phyloP scores from a whole-genome alignment of 2,888 invertebrate genomes.

The Trimorus sp. region DNA sequence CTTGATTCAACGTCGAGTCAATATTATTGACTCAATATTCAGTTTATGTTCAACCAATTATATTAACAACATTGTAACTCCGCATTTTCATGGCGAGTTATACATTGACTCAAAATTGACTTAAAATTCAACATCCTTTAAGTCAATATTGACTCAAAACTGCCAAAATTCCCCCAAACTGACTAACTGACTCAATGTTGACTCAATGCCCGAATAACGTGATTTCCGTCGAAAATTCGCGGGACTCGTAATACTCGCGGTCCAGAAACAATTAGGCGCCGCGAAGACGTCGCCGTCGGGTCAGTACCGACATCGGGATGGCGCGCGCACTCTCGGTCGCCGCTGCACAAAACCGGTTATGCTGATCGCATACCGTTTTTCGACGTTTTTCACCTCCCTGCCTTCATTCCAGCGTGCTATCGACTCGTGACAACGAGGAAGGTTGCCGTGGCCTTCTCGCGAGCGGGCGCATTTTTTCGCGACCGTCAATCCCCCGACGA shows the following conservation, averaged over 20 bases:
- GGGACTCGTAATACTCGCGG: not conserved
- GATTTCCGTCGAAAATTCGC: not conserved
- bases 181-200: too few species aligned
- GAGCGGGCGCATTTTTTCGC: constrained; percentile 47
- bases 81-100: too few species aligned
- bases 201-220: too few species aligned
- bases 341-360: constrained; percentile 75
- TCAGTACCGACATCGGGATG: constrained; percentile 48
- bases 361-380: constrained; percentile 77
- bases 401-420: constrained; percentile 67
- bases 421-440: constrained; percentile 66
- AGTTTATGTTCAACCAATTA: too few species aligned
- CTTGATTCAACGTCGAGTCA: too few species aligned
- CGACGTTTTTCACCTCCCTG: constrained; percentile 75
- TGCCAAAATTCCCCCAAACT: too few species aligned
- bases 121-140: too few species aligned
- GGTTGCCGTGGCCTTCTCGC: constrained; percentile 64
- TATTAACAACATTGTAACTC: too few species aligned
- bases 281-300: constrained; percentile 69
- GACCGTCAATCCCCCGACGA: constrained; percentile 36
- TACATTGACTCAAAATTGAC: too few species aligned
- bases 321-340: constrained; percentile 51
- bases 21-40: too few species aligned
- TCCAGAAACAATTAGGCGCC: constrained; percentile 48
- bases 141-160: too few species aligned